Conservation (phyloP, 2,888 invertebrate genomes). For the Hirtodrosophila alboralis region DNA sequence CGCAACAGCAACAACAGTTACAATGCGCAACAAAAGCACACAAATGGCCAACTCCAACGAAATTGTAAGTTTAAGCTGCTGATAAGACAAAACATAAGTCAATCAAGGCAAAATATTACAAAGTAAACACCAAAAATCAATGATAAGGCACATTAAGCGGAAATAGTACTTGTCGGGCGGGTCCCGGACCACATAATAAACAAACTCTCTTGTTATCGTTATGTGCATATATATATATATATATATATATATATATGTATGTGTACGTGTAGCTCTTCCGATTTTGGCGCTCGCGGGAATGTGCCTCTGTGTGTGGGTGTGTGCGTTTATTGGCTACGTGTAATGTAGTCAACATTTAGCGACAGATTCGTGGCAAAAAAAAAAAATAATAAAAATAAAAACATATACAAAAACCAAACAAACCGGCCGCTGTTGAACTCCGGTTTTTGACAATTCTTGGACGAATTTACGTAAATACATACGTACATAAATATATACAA, state of each 20-base stretch:
- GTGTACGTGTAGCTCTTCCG: conserved; percentile 27
- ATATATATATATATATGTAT: background rate
- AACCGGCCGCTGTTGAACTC: conserved; percentile 38
- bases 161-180: conserved; percentile 29
- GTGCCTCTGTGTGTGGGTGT: conserved; percentile 6
- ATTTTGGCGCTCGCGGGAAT: conserved; percentile 17
- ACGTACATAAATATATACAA: background rate
- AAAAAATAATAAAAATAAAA: conserved; percentile 23
- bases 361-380: conserved; percentile 29
- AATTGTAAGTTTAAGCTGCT: conserved; percentile 52
- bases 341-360: conserved; percentile 15
- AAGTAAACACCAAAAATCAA: conserved; percentile 4
- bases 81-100: conserved; percentile 23
- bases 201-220: conserved; percentile 36
- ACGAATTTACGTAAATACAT: conserved; percentile 35
- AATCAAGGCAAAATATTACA: conserved; percentile 9
- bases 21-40: conserved; percentile 30
- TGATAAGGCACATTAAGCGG: conserved; percentile 39
- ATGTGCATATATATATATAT: conserved; percentile 6
- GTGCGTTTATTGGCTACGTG: conserved; percentile 42
- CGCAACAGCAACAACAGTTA: conserved; percentile 27
- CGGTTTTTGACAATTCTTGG: conserved; percentile 46
- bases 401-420: conserved; percentile 27
- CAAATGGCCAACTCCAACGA: conserved; percentile 31
- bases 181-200: conserved; percentile 28